Evolutionary conservation across 2,797 vertebrate genomes (phyloP).

Genomic region (Mormyrus hasselquistii): DNA sequence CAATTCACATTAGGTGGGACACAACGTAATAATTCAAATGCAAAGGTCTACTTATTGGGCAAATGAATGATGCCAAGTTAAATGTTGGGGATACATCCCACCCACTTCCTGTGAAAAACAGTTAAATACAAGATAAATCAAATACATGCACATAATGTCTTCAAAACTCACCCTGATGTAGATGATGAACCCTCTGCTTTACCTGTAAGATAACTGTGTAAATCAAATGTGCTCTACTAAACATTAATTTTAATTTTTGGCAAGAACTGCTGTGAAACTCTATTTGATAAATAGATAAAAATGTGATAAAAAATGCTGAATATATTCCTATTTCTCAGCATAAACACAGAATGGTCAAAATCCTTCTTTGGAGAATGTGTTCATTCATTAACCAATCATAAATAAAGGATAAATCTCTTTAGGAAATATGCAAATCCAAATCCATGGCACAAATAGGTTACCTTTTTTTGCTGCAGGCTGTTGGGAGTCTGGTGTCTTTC

Average conservation of each 20-base stretch:
- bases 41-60: background rate
- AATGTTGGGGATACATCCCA: background rate
- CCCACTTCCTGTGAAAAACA: background rate
- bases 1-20: background rate
- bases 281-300: background rate
- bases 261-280: background rate
- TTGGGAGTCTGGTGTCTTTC: constrained; percentile 59
- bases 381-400: background rate
- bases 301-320: background rate
- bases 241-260: background rate
- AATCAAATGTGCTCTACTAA: background rate
- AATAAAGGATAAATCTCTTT: background rate
- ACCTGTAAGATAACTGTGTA: background rate
- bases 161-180: constrained; percentile 24
- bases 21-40: background rate
- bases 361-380: background rate
- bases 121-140: background rate
- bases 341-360: background rate
- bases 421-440: background rate
- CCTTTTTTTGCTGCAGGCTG: constrained; percentile 50
- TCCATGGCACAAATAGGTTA: constrained; percentile 38
- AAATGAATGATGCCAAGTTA: background rate
- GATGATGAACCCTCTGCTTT: background rate
- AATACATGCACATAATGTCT: background rate
- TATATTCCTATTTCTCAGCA: background rate